Percentiles rank a stretch among this genome's conserved stretches.
These are phyloP conservation scores for Orchesellides sinensis DNA, from an alignment of 2,888 invertebrate species.

Conservation along the genomic window DNA sequence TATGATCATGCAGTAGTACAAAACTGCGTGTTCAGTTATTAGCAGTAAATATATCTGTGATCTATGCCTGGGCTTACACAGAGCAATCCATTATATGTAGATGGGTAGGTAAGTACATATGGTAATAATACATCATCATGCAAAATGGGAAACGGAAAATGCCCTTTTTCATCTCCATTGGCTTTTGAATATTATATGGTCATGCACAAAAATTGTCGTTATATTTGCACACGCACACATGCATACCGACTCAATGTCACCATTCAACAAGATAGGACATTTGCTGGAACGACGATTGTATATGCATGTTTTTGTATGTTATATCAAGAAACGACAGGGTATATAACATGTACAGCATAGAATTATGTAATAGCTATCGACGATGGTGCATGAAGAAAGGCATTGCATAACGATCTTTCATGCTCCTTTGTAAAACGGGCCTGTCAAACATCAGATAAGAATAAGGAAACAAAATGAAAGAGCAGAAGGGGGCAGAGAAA, in stretches of 20 bases:
- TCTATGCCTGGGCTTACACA: background rate
- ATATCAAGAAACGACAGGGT: background rate
- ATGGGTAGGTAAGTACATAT: background rate
- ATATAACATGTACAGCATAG: background rate
- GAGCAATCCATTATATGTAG: too few species aligned
- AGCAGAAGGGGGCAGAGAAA: slow-evolving; percentile 49
- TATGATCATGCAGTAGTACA: background rate
- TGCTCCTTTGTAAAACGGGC: slow-evolving; percentile 40
- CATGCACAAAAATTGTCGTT: slow-evolving; percentile 1
- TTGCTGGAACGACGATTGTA: background rate
- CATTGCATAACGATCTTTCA: slow-evolving; percentile 52
- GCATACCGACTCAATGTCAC: background rate
- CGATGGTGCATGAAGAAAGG: slow-evolving; percentile 9
- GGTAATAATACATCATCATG: slow-evolving; percentile 19
- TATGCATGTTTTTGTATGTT: background rate
- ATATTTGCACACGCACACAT: background rate
- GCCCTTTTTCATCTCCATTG: slow-evolving; percentile 55
- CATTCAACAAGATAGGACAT: slow-evolving; percentile 15
- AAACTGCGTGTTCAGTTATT: background rate
- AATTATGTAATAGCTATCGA: background rate
- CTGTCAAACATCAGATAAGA: slow-evolving; percentile 52
- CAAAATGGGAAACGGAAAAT: slow-evolving; percentile 55
- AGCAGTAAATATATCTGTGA: background rate
- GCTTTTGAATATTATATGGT: slow-evolving; percentile 40
- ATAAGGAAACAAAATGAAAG: slow-evolving; percentile 32